Percentiles rank a stretch among this genome's conserved stretches.
phyloP scores from a whole-genome alignment of 92 coral and sea anemone species.

The Phenganax subtilis region DNA sequence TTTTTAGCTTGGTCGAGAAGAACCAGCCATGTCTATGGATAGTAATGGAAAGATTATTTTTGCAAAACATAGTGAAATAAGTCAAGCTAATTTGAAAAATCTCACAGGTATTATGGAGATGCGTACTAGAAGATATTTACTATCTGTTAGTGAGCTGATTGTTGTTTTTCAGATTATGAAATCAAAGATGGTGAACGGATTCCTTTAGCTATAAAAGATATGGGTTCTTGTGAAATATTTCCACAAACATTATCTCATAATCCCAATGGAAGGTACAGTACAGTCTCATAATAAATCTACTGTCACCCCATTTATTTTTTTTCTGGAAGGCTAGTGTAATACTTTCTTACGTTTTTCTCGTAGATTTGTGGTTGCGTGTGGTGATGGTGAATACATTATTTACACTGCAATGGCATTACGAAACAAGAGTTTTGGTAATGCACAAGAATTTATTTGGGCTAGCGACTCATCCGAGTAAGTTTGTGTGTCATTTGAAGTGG shows the following conservation, averaged over 20 bases:
- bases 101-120: constrained; percentile 53
- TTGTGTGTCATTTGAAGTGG: not conserved
- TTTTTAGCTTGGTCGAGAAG: constrained; percentile 87
- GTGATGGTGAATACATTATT: constrained; percentile 97
- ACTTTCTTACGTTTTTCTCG: not conserved
- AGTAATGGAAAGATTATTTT: constrained; percentile 90
- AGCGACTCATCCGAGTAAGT: constrained; percentile 98
- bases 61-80: constrained; percentile 96
- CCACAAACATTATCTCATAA: constrained; percentile 87
- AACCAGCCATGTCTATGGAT: constrained; percentile 99
- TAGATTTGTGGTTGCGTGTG: constrained; percentile 98
- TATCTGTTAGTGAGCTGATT: not conserved
- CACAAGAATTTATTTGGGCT: constrained; percentile 99
- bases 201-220: constrained; percentile 89
- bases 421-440: constrained; percentile 98
- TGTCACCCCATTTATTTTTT: not conserved
- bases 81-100: constrained; percentile 91
- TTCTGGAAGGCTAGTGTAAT: not conserved
- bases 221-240: constrained; percentile 98
- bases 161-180: constrained; percentile 60
- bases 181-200: constrained; percentile 91
- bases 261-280: constrained; percentile 91
- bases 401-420: constrained; percentile 99
- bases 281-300: too few species aligned
- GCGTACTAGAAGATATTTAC: not conserved